A percentile compares a stretch with the other conserved stretches of the same genome.
Evolutionary conservation across 2,888 invertebrate genomes (phyloP).

Genomic region (Melieria omissa): DNA sequence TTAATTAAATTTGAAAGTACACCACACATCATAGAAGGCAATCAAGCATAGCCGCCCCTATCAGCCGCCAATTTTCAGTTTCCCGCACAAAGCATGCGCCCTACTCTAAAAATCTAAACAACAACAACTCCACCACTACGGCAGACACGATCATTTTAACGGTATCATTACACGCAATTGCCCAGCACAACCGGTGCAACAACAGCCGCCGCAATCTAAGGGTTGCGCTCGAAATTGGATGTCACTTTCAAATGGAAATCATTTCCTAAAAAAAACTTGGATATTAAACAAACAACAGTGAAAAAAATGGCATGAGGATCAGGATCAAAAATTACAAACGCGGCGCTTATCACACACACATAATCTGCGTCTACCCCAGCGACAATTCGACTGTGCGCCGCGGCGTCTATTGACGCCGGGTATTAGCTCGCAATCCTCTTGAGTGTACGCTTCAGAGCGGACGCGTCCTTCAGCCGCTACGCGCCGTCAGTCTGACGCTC

Average conservation of each 20-base stretch:
- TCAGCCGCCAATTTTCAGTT: too few species aligned
- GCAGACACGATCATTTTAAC: constrained; percentile 31
- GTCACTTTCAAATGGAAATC: constrained; percentile 21
- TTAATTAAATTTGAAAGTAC: too few species aligned
- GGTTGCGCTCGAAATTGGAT: background rate
- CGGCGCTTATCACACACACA: constrained; percentile 55
- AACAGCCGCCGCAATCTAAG: background rate
- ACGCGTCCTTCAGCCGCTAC: background rate
- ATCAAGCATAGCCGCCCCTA: constrained; percentile 57
- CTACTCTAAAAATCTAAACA: too few species aligned
- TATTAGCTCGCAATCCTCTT: constrained; percentile 59
- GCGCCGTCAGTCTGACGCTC: too few species aligned
- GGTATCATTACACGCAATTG: constrained; percentile 57
- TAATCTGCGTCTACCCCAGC: constrained; percentile 18
- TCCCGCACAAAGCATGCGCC: too few species aligned
- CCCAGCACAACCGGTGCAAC: constrained; percentile 22
- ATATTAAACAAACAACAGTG: constrained; percentile 8
- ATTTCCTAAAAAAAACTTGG: constrained; percentile 13
- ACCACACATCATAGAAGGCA: constrained; percentile 55
- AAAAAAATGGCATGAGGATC: constrained; percentile 19
- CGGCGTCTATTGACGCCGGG: constrained; percentile 54
- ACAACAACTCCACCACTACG: too few species aligned
- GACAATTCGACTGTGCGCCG: background rate
- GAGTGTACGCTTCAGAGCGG: constrained; percentile 52
- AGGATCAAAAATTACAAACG: constrained; percentile 39